Evolutionary conservation across 2,888 invertebrate genomes (phyloP), one percentile per base, ranked within the genome.

Genomic region (Bimastos eiseni): DNA sequence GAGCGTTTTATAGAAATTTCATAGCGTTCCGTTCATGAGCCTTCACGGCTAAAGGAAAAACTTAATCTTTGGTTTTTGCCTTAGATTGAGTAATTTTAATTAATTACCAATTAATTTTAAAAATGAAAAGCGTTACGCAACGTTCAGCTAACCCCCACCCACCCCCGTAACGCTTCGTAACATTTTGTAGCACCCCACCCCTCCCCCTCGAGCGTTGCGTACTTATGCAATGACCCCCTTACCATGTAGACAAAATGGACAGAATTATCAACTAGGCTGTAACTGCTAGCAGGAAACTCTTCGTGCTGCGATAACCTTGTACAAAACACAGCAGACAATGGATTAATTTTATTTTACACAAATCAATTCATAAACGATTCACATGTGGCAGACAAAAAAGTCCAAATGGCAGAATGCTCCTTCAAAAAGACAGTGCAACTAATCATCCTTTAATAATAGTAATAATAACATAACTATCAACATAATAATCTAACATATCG

Each of bases 271-370:
- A n/a, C 13, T 8, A n/a, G n/a, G n/a, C 70, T n/a, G 30, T 70
- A 70, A 30, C 6, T 70, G n/a, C 30, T n/a, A n/a, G 30, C 70
- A 70, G n/a, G 70, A 30, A 30, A 70, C 70, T 30, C 24, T n/a
- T 13, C 21, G n/a, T 49, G n/a, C 70, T 13, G 17, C 11, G 55
- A 55, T 30, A 55, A 55, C 24, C 24, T 30, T 30, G 30, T 30
- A 17, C 55, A 70, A 70, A 70, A n/a, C 30, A 4, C 30, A 70
- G 30, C 70, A 70, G 70, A 70, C 70, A 70, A n/a, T 70, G 30
- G 70, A 70, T 70, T n/a, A n/a, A n/a, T 70, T n/a, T 70, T 70
- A 70, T 70, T 70, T 70, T 70, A 70, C 70, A 70, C 70, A 70
- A 70, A 70, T 70, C 70, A 70, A 70, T 2, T 70, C 70, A 30